Base-by-base conservation (phyloP, 2,888 invertebrate species). In the Calliphora vomitoria region DNA sequence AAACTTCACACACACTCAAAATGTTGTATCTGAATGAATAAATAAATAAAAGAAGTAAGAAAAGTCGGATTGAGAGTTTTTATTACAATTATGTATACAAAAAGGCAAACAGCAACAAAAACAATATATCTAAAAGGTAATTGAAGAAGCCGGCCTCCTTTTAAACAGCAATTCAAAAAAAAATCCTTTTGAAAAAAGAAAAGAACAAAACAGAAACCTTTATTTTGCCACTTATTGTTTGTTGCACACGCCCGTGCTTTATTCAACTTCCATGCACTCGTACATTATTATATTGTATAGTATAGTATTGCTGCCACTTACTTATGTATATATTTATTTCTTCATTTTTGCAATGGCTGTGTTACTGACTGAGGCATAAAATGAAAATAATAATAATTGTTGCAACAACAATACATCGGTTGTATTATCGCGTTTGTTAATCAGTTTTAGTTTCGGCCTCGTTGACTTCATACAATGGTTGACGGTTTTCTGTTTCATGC, bases 401-500 rank as follows among this genome's bases (percentile, higher is more conserved):
- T 87, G 86, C 87, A 84, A 79, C 74, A 78, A 69, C 50, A 69
- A 53, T 71, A 71, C 55, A 53, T 62, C 44, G 8, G 15, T 50
- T 55, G 69, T 69, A 44, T 86, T 89, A 90, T 90, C 90, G 82
- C 89, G 81, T 89, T 89, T 89, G 87, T 88, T 90, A 90, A 90
- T 90, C 89, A 89, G 88, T 89, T 89, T 89, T 85, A 82, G 74
- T 89, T 91, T 90, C 90, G 88, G 91, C 90, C 89, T 90, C 89
- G 88, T 84, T 91, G 91, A 91, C 91, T 91, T 89, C 81, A 68
- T 86, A 90, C 89, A 90, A 89, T 90, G 88, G 79, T 38, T 72
- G 81, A 55, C 38, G 72, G 53, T 58, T 64, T 50, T n/a, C n/a
- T 53, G 25, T 75, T 68, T 76, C 69, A 62, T 76, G 38, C 81